Percentiles rank a stretch among this genome's conserved stretches.
Conservation (phyloP, 2,888 invertebrate species). For the Drosophila pegasa region DNA sequence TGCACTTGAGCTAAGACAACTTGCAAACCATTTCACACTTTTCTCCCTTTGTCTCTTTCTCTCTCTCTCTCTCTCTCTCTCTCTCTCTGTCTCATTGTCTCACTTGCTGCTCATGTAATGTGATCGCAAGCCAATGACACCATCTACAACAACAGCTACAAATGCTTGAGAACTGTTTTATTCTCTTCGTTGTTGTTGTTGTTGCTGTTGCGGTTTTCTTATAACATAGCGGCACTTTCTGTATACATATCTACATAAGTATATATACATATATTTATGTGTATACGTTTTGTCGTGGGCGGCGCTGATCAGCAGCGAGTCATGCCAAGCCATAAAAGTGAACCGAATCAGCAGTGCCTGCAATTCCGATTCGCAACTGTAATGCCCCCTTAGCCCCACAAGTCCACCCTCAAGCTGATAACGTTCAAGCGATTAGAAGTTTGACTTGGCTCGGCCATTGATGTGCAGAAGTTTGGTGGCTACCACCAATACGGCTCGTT, state of each 20-base stretch:
- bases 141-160: conserved; percentile 17
- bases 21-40: conserved; percentile 7
- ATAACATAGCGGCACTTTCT: conserved; percentile 43
- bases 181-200: conserved; percentile 28
- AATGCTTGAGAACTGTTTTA: conserved; percentile 45
- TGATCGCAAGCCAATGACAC: conserved; percentile 58
- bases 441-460: neutral
- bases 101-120: conserved; percentile 32
- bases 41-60: neutral
- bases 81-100: neutral
- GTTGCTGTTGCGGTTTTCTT: conserved; percentile 30
- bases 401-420: neutral
- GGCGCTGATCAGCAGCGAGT: conserved; percentile 41
- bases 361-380: conserved; percentile 27
- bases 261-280: conserved; percentile 1
- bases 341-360: conserved; percentile 15
- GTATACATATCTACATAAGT: neutral
- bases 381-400: neutral
- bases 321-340: conserved; percentile 37
- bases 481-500: conserved; percentile 63
- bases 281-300: conserved; percentile 57
- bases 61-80: neutral
- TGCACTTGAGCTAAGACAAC: conserved; percentile 10
- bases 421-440: neutral
- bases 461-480: neutral